Evolutionary conservation across 1,140 invertebrate genomes (phyloP).

Genomic region (Caligus rogercresseyi): DNA sequence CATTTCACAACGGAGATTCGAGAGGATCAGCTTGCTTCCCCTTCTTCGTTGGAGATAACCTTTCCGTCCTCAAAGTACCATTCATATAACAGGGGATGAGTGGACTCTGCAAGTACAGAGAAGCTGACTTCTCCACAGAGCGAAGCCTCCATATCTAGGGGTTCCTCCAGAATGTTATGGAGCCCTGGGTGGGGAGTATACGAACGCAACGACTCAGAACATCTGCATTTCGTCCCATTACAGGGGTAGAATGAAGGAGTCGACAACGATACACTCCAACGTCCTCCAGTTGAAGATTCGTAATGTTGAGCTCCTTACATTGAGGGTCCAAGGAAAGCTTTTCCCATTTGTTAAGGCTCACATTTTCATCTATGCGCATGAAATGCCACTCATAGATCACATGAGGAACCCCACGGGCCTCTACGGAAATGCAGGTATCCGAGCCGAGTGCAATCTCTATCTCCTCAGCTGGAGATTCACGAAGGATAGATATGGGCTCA

Average conservation of each 20-base stretch:
- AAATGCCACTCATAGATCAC: neutral
- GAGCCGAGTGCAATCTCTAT: neutral
- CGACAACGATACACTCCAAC: neutral
- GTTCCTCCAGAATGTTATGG: neutral
- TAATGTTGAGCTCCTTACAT: neutral
- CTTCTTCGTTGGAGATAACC: neutral
- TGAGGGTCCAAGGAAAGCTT: neutral
- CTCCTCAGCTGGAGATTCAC: neutral
- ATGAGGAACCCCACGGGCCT: neutral
- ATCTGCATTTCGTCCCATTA: neutral
- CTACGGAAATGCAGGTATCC: neutral
- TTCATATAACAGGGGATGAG: constrained; percentile 5
- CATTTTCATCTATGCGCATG: neutral
- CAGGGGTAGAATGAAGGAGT: neutral
- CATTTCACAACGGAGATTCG: neutral
- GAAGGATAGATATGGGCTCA: neutral
- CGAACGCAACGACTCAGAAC: neutral
- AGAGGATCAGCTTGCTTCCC: neutral
- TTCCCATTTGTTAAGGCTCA: neutral
- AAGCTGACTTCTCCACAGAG: neutral
- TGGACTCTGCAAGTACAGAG: neutral
- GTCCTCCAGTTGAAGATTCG: neutral
- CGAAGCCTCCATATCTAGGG: neutral
- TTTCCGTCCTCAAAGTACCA: constrained; percentile 13
- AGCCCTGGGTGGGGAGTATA: neutral